Conservation (phyloP, 2,888 invertebrate species). For the Thalpophila matura region DNA sequence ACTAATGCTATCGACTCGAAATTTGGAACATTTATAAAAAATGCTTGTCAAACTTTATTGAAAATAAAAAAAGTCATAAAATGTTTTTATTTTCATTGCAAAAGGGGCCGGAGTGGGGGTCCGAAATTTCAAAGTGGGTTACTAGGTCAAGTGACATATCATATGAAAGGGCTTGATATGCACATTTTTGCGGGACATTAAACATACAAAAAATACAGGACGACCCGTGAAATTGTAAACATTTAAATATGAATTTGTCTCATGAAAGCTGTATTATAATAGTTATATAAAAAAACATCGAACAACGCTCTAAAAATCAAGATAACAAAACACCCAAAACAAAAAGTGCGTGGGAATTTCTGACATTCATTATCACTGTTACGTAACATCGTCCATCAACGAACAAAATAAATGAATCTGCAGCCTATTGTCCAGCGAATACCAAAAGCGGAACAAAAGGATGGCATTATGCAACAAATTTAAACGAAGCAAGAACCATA, state of each 20-base stretch:
- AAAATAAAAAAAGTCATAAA: too few relatives aligned
- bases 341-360: constrained; percentile 35
- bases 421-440: constrained; percentile 39
- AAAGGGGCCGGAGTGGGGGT: too few relatives aligned
- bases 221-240: too few relatives aligned
- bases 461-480: constrained; percentile 53
- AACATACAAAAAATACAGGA: too few relatives aligned
- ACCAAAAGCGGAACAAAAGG: constrained; percentile 55
- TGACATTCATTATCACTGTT: constrained; percentile 26
- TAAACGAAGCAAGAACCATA: constrained; percentile 20
- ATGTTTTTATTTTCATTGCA: too few relatives aligned
- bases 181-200: too few relatives aligned
- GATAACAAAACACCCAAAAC: not conserved
- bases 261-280: not conserved
- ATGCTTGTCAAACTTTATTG: too few relatives aligned
- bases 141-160: too few relatives aligned
- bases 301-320: constrained; percentile 1
- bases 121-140: too few relatives aligned
- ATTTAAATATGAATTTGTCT: not conserved
- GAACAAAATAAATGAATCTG: constrained; percentile 38
- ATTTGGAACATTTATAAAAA: too few relatives aligned
- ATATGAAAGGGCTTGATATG: too few relatives aligned
- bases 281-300: constrained; percentile 13
- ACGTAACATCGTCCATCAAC: constrained; percentile 36
- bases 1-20: too few relatives aligned